These are phyloP conservation scores for Papilio aristodemus DNA, from an alignment of 1,140 invertebrate genomes.

Conservation along the genomic window DNA sequence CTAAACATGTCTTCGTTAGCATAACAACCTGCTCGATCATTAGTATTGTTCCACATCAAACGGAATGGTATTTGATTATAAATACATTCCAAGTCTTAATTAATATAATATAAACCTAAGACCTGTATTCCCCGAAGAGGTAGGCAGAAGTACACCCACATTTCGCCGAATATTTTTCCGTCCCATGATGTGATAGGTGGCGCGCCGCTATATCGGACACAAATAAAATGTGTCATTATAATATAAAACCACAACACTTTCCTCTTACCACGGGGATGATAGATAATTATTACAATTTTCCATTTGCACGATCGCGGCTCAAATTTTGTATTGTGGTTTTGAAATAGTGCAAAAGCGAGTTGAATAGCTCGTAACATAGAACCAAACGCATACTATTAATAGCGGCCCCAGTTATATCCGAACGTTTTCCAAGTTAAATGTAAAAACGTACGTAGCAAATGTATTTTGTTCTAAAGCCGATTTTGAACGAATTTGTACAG, in stretches of 20 bases:
- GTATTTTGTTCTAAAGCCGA: conserved; percentile 10
- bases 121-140: too few relatives aligned
- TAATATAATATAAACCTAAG: too few relatives aligned
- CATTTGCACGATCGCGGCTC: not conserved
- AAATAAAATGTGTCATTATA: not conserved
- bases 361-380: conserved; percentile 9
- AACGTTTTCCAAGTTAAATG: conserved; percentile 5
- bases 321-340: conserved; percentile 1
- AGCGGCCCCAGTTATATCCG: not conserved
- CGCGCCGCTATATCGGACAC: too few relatives aligned
- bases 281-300: not conserved
- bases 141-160: too few relatives aligned
- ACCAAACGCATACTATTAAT: not conserved
- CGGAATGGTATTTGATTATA: too few relatives aligned
- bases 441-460: not conserved
- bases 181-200: too few relatives aligned
- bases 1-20: too few relatives aligned
- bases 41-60: too few relatives aligned
- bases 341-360: not conserved
- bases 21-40: too few relatives aligned
- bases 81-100: too few relatives aligned
- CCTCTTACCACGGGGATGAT: not conserved
- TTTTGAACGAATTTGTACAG: not conserved
- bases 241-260: not conserved
- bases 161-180: too few relatives aligned